phyloP scores from a whole-genome alignment of 1,140 invertebrate genomes.

The Acromyrmex echinatior region DNA sequence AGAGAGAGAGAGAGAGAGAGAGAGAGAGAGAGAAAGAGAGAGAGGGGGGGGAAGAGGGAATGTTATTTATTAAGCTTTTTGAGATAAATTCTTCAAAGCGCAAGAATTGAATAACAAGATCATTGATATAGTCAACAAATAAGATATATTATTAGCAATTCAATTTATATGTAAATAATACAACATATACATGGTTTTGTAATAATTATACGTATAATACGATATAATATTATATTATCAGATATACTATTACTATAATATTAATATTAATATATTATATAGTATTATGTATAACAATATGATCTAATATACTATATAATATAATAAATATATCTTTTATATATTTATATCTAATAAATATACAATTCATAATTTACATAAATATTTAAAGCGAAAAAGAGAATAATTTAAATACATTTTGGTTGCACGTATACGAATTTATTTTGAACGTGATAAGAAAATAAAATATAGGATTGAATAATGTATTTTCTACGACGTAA shows the following conservation, averaged over 20 bases:
- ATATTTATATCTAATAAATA: neutral
- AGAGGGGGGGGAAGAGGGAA: neutral
- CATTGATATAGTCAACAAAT: neutral
- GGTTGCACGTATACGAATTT: neutral
- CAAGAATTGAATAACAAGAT: neutral
- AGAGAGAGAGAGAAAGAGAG: neutral
- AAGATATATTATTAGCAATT: neutral
- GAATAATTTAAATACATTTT: neutral
- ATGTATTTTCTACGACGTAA: too few species aligned
- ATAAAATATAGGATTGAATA: too few species aligned
- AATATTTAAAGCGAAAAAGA: neutral
- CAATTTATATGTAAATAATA: neutral
- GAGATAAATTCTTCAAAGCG: neutral
- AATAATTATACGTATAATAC: neutral
- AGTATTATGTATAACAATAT: too few species aligned
- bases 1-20: neutral
- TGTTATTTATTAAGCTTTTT: neutral
- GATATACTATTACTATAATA: neutral
- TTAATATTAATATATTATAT: too few species aligned
- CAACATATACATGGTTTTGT: neutral
- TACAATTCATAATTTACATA: neutral
- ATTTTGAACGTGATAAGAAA: neutral
- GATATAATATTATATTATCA: neutral
- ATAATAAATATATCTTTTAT: too few species aligned
- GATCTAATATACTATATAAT: too few species aligned